phyloP scores from a whole-genome alignment of 2,113 vertebrate species.

The Sinocyclocheilus rhinocerous region DNA sequence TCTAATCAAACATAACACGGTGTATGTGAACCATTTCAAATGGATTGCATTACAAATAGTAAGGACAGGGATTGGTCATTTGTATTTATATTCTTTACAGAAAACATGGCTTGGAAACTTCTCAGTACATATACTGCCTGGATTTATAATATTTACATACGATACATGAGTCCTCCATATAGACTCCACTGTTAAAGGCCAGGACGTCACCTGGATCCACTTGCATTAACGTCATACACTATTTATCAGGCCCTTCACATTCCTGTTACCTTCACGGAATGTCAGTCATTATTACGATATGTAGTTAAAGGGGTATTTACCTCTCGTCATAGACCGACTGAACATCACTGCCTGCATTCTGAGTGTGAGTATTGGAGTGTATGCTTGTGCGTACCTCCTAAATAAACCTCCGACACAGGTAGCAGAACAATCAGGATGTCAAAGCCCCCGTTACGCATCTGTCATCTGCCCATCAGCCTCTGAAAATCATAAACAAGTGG shows the following conservation, averaged over 20 bases:
- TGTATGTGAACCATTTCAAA: constrained; percentile 29
- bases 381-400: neutral
- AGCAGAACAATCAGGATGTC: constrained; percentile 7
- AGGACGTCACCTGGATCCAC: constrained; percentile 20
- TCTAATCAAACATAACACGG: constrained; percentile 20
- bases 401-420: neutral
- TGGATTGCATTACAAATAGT: constrained; percentile 60
- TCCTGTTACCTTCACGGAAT: constrained; percentile 31
- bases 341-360: neutral
- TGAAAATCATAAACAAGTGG: neutral
- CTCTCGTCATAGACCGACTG: constrained; percentile 10
- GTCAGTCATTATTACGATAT: constrained; percentile 28
- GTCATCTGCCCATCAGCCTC: constrained; percentile 7
- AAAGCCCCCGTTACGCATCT: neutral
- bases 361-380: constrained; percentile 12
- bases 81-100: constrained; percentile 62
- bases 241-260: neutral
- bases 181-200: constrained; percentile 33
- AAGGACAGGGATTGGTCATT: constrained; percentile 56
- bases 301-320: constrained; percentile 43
- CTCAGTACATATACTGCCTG: constrained; percentile 26
- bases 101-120: constrained; percentile 65
- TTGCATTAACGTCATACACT: constrained; percentile 25
- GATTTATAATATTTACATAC: constrained; percentile 41
- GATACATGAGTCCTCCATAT: constrained; percentile 28